phyloP scores from a whole-genome alignment of 2,797 vertebrate species.

The Pelochelys cantorii region DNA sequence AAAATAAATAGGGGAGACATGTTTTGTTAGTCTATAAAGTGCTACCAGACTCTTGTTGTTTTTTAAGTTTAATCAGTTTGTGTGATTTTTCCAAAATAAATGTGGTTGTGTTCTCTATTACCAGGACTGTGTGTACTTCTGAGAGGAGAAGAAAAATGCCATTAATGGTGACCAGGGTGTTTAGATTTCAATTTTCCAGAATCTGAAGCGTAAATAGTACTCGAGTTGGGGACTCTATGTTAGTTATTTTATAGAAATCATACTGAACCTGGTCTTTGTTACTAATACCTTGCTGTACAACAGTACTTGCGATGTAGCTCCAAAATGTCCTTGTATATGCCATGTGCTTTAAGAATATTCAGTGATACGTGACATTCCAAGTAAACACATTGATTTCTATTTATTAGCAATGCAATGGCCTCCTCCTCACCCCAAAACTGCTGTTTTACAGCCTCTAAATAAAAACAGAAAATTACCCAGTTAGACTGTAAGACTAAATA shows the following conservation, averaged over 20 bases:
- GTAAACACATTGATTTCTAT: neutral
- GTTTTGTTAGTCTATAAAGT: too few species aligned
- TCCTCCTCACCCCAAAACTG: neutral
- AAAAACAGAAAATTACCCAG: neutral
- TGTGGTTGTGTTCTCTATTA: neutral
- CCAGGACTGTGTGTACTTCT: neutral
- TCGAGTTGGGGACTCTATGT: neutral
- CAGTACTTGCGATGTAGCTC: neutral
- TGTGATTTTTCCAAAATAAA: neutral
- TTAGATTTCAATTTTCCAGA: neutral
- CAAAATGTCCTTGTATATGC: neutral
- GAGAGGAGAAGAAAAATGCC: neutral
- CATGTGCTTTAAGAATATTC: conserved; percentile 20
- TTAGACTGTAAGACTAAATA: conserved; percentile 9
- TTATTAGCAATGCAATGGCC: neutral
- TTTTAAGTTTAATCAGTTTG: neutral
- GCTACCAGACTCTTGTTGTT: too few species aligned
- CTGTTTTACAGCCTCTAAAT: conserved; percentile 22
- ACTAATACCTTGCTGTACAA: rapidly evolving
- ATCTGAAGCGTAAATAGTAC: neutral
- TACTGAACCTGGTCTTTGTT: neutral
- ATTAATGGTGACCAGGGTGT: neutral
- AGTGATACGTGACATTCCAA: conserved; percentile 17
- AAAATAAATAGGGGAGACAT: too few species aligned
- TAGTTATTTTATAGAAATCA: neutral